Conservation (phyloP, 2,888 invertebrate species). For the Agapostemon virescens region DNA sequence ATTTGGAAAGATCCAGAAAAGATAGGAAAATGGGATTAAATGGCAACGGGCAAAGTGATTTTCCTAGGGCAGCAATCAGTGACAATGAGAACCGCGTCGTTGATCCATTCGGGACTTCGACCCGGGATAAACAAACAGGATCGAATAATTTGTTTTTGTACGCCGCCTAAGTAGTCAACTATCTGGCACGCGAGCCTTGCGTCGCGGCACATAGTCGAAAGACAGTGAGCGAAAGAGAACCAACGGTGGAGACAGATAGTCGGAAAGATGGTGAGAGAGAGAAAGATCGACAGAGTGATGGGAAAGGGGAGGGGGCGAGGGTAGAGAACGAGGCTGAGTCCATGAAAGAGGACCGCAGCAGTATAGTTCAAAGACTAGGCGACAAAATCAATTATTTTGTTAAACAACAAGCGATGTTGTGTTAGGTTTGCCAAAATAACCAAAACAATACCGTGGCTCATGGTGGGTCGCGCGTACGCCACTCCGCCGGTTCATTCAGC, state of each 20-base stretch:
- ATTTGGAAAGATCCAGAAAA: no score
- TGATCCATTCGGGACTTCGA: constrained; percentile 52
- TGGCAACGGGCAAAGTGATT: no score
- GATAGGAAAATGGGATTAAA: no score
- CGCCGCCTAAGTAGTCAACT: constrained; percentile 69
- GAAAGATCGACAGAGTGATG: no score
- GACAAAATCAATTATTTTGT: constrained; percentile 79
- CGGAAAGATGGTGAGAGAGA: not conserved
- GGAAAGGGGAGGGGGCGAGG: no score
- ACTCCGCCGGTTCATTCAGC: constrained; percentile 61
- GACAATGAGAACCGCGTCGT: constrained; percentile 25
- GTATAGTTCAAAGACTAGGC: constrained; percentile 66
- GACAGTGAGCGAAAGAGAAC: constrained; percentile 28
- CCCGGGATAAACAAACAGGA: constrained; percentile 69
- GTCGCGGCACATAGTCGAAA: constrained; percentile 33
- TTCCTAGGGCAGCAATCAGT: constrained; percentile 50
- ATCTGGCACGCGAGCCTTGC: constrained; percentile 65
- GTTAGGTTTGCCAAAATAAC: constrained; percentile 80
- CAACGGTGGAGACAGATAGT: not conserved
- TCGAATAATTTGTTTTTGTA: constrained; percentile 73
- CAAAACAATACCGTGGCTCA: constrained; percentile 74
- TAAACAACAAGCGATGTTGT: constrained; percentile 79
- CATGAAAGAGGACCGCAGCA: constrained; percentile 6
- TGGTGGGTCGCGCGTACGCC: constrained; percentile 44
- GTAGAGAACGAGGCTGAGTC: not conserved